Evolutionary conservation across 1,140 invertebrate genomes (phyloP).

Genomic region (Maconellicoccus hirsutus): DNA sequence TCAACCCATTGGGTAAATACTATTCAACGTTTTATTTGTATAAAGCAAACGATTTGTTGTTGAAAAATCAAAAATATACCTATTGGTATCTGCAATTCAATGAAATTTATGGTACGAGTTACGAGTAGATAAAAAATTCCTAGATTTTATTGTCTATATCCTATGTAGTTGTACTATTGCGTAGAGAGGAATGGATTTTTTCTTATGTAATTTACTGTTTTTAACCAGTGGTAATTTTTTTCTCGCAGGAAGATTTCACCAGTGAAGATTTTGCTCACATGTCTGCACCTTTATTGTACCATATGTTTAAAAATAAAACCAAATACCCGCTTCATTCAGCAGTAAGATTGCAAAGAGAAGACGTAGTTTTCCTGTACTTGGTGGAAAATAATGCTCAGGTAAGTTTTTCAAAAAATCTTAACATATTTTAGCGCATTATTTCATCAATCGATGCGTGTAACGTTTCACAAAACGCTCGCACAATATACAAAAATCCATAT

Average conservation of each 20-base stretch:
- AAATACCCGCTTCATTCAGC: conserved; percentile 79
- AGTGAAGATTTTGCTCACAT: conserved; percentile 85
- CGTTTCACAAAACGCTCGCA: no score
- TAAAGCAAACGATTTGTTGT: no score
- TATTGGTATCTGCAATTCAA: no score
- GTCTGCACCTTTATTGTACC: conserved; percentile 75
- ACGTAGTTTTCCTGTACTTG: conserved; percentile 87
- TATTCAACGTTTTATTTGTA: neutral
- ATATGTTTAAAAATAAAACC: conserved; percentile 84
- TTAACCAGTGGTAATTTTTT: neutral
- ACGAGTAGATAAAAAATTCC: no score
- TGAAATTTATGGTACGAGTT: no score
- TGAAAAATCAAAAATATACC: no score
- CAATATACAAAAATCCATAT: no score
- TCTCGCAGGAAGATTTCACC: conserved; percentile 67
- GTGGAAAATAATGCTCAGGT: conserved; percentile 81
- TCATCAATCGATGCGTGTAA: no score
- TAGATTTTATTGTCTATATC: no score
- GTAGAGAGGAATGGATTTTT: neutral
- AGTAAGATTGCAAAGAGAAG: conserved; percentile 72
- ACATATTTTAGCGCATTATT: no score
- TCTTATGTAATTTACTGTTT: neutral
- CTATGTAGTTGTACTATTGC: no score
- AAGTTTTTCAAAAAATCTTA: conserved; percentile 32
- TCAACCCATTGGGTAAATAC: conserved; percentile 74